A percentile compares a stretch with the other conserved stretches of the same genome.
Conservation (phyloP, 2,797 vertebrate species). For the Smutsia temminckii region DNA sequence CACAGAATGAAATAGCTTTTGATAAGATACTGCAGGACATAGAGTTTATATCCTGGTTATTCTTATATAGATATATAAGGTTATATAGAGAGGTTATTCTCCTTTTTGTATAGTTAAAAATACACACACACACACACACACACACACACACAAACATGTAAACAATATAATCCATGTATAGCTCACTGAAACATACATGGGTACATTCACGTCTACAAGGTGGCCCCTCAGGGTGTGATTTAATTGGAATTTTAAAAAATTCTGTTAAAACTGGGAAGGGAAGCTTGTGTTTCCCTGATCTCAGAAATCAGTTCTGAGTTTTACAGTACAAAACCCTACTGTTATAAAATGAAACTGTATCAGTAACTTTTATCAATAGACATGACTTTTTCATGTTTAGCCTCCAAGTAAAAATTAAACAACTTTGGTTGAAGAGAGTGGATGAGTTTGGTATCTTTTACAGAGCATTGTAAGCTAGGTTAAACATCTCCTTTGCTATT, state of each 20-base stretch:
- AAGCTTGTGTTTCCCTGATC: background rate
- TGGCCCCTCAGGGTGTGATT: background rate
- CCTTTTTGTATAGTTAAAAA: background rate
- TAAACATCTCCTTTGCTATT: constrained; percentile 32
- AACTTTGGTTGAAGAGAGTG: background rate
- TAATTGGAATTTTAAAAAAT: background rate
- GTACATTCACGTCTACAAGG: background rate
- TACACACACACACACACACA: background rate
- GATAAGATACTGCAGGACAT: background rate
- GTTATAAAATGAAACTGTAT: constrained; percentile 13
- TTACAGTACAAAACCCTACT: background rate
- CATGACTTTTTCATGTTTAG: background rate
- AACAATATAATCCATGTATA: background rate
- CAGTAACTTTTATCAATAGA: background rate
- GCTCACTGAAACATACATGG: background rate
- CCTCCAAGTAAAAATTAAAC: background rate
- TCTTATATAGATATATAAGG: too few relatives aligned
- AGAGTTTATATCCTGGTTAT: too few relatives aligned
- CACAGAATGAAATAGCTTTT: constrained; percentile 7
- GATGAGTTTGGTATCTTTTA: background rate
- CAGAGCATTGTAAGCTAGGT: background rate
- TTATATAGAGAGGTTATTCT: background rate
- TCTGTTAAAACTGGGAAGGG: background rate
- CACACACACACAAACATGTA: background rate
- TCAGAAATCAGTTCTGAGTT: constrained; percentile 10